Conservation (phyloP, 2,888 invertebrate species). For the Philopedon plagiatum region DNA sequence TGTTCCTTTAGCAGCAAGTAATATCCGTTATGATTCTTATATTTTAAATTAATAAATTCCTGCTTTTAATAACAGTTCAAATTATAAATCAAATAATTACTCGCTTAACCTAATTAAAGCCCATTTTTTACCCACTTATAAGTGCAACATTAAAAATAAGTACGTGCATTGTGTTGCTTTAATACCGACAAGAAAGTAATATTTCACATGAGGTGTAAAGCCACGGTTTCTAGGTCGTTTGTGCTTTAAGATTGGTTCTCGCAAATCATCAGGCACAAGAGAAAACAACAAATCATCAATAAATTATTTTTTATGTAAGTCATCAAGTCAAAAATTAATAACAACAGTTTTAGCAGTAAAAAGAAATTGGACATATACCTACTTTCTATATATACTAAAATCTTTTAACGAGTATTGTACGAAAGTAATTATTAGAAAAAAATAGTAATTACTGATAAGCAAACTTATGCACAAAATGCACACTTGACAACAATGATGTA, state of each 20-base stretch:
- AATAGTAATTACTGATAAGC: too few species aligned
- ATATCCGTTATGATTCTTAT: too few species aligned
- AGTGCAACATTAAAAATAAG: constrained; percentile 13
- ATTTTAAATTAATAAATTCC: too few species aligned
- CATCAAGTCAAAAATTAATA: neutral
- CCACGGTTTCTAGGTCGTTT: neutral
- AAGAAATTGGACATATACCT: neutral
- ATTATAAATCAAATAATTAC: neutral
- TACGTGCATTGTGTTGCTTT: constrained; percentile 13
- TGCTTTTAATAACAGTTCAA: too few species aligned
- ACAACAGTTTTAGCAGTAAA: neutral
- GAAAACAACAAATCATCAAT: constrained; percentile 11
- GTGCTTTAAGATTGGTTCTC: neutral
- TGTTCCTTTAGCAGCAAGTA: too few species aligned
- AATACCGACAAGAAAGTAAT: constrained; percentile 19
- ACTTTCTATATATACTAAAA: too few species aligned
- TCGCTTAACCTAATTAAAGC: neutral
- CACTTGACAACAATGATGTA: too few species aligned
- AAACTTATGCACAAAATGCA: too few species aligned
- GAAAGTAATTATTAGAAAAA: too few species aligned
- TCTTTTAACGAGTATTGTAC: too few species aligned
- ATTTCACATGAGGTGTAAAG: constrained; percentile 9
- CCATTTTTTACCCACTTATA: neutral
- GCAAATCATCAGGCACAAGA: neutral
- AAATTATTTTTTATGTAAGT: neutral